Conservation (phyloP, 2,888 invertebrate genomes). For the Ethmia dodecea region DNA sequence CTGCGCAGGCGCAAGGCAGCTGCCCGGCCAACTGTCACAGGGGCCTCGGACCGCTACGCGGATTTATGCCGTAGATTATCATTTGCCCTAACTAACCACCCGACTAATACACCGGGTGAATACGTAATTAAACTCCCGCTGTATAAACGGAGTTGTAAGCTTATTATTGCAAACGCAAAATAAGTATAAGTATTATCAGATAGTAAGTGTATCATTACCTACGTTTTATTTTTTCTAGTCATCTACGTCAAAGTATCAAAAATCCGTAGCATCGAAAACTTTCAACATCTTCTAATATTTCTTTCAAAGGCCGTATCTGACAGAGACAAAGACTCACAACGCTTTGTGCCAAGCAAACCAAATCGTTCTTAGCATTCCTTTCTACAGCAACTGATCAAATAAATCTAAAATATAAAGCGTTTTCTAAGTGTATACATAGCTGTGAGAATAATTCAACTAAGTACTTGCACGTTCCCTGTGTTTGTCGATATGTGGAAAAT, state of each 20-base stretch:
- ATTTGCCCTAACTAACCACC: constrained; percentile 38
- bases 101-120: too few relatives aligned
- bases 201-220: too few relatives aligned
- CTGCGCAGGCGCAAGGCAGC: constrained; percentile 38
- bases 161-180: too few relatives aligned
- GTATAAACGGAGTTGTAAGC: too few relatives aligned
- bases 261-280: too few relatives aligned
- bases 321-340: constrained; percentile 20
- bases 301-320: background rate
- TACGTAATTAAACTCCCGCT: too few relatives aligned
- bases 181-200: too few relatives aligned
- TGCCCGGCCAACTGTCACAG: constrained; percentile 71
- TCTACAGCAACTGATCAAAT: constrained; percentile 63
- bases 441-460: constrained; percentile 25
- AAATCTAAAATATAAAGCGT: constrained; percentile 48
- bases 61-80: constrained; percentile 53
- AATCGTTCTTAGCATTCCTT: constrained; percentile 41
- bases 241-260: too few relatives aligned
- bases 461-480: background rate
- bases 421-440: constrained; percentile 24
- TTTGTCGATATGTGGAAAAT: background rate
- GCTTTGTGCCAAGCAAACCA: constrained; percentile 30
- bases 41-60: constrained; percentile 37
- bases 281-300: too few relatives aligned
- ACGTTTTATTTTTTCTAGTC: too few relatives aligned